Percentiles rank a stretch among this genome's conserved stretches.
Evolutionary conservation across 2,797 vertebrate species (phyloP).

Genomic region (Scomberomorus guttatus): DNA sequence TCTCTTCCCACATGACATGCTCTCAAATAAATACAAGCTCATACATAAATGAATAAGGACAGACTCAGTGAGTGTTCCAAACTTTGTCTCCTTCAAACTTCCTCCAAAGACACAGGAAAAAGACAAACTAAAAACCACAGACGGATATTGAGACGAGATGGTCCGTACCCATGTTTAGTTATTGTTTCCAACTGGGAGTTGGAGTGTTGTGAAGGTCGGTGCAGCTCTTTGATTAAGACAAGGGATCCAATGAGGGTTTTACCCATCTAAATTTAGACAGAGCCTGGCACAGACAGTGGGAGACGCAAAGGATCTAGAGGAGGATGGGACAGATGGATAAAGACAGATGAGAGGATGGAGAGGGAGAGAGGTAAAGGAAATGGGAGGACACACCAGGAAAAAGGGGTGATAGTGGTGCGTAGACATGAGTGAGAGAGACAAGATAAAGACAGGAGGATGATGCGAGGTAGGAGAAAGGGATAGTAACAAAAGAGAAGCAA

Average conservation of each 20-base stretch:
- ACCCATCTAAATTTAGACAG: slow-evolving; percentile 63
- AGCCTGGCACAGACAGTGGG: slow-evolving; percentile 32
- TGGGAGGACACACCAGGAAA: not conserved
- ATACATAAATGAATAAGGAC: slow-evolving; percentile 21
- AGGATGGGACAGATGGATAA: slow-evolving; percentile 45
- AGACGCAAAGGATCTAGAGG: slow-evolving; percentile 27
- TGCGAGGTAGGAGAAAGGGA: not conserved
- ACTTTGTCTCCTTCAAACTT: slow-evolving; percentile 43
- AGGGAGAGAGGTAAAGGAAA: not conserved
- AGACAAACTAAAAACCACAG: slow-evolving; percentile 57
- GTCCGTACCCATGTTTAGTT: slow-evolving; percentile 23
- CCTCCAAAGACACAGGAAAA: slow-evolving; percentile 43
- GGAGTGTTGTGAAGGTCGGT: slow-evolving; percentile 57
- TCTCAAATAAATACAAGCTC: slow-evolving; percentile 31
- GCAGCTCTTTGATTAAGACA: slow-evolving; percentile 65
- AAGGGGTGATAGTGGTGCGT: slow-evolving; percentile 12
- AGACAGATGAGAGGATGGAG: slow-evolving; percentile 33
- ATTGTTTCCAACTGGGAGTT: slow-evolving; percentile 47
- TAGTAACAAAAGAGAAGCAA: slow-evolving; percentile 14
- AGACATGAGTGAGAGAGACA: not conserved
- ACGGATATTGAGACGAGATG: slow-evolving; percentile 45
- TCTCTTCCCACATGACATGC: slow-evolving; percentile 22
- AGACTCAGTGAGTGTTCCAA: slow-evolving; percentile 12
- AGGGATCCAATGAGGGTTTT: slow-evolving; percentile 58
- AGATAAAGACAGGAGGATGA: not conserved